Evolutionary conservation across 2,797 vertebrate species (phyloP).

Genomic region (Ctenochaetus hawaiiensis): DNA sequence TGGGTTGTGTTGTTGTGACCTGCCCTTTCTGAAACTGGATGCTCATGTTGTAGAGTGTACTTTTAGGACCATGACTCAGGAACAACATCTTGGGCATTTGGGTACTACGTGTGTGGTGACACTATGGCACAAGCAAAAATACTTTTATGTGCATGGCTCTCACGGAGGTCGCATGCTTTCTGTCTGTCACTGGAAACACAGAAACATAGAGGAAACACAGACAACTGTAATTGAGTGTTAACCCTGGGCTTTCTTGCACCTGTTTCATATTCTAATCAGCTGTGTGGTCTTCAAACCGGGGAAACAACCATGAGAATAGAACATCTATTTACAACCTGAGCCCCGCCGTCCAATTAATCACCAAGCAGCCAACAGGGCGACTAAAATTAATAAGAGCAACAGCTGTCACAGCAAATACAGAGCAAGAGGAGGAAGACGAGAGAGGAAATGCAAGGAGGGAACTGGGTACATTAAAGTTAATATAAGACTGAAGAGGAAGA

Average conservation of each 20-base stretch:
- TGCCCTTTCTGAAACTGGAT: conserved; percentile 20
- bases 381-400: conserved; percentile 67
- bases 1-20: conserved; percentile 23
- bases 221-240: conserved; percentile 31
- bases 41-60: background rate
- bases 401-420: conserved; percentile 54
- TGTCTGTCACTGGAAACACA: conserved; percentile 20
- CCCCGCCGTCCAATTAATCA: conserved; percentile 68
- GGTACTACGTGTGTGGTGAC: conserved; percentile 16
- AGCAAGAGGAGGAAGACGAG: conserved; percentile 16
- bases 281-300: conserved; percentile 40
- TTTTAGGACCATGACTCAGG: conserved; percentile 35
- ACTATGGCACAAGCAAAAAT: background rate
- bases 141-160: conserved; percentile 23
- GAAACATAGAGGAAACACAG: conserved; percentile 27
- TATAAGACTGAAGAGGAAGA: conserved; percentile 26
- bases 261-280: conserved; percentile 68
- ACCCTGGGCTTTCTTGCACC: conserved; percentile 57
- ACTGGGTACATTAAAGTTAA: background rate
- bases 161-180: conserved; percentile 38
- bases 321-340: conserved; percentile 78
- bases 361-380: conserved; percentile 55
- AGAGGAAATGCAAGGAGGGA: conserved; percentile 13
- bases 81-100: background rate
- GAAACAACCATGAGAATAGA: conserved; percentile 71